These are phyloP conservation scores for Xiphophorus couchianus DNA, from an alignment of 2,113 vertebrate species.

Conservation along the genomic window DNA sequence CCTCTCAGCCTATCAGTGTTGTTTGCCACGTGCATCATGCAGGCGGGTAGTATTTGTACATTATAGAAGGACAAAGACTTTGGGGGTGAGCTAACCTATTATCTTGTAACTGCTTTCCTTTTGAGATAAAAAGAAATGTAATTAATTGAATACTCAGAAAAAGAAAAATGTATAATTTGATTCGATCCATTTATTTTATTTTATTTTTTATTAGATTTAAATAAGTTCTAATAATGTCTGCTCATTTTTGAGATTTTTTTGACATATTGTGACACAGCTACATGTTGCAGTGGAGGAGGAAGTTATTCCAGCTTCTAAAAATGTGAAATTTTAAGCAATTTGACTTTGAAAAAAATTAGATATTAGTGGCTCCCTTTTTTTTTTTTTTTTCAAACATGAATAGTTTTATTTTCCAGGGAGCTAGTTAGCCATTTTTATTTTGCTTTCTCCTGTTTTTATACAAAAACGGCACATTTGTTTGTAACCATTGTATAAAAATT, in stretches of 20 bases:
- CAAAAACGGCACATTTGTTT: conserved; percentile 57
- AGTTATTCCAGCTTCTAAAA: conserved; percentile 52
- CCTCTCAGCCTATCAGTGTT: conserved; percentile 81
- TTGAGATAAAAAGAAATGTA: conserved; percentile 26
- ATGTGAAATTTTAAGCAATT: conserved; percentile 60
- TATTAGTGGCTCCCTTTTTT: conserved; percentile 35
- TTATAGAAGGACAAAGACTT: conserved; percentile 77
- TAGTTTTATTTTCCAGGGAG: conserved; percentile 39
- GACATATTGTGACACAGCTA: conserved; percentile 54
- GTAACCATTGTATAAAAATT: conserved; percentile 63
- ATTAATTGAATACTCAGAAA: conserved; percentile 61
- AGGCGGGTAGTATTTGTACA: conserved; percentile 80
- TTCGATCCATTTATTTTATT: conserved; percentile 57
- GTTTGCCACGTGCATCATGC: conserved; percentile 74
- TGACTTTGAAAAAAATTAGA: conserved; percentile 23
- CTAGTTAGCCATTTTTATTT: conserved; percentile 44
- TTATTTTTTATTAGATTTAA: conserved; percentile 1
- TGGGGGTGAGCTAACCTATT: conserved; percentile 57
- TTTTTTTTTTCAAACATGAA: conserved; percentile 29
- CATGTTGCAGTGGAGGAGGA: conserved; percentile 57
- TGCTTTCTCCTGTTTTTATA: conserved; percentile 52
- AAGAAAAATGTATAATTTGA: conserved; percentile 68
- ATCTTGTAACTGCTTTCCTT: conserved; percentile 66
- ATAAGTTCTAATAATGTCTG: conserved; percentile 5
- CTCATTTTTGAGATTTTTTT: conserved; percentile 48